phyloP scores from a whole-genome alignment of 2,888 invertebrate genomes.

The Latrodectus hesperus region DNA sequence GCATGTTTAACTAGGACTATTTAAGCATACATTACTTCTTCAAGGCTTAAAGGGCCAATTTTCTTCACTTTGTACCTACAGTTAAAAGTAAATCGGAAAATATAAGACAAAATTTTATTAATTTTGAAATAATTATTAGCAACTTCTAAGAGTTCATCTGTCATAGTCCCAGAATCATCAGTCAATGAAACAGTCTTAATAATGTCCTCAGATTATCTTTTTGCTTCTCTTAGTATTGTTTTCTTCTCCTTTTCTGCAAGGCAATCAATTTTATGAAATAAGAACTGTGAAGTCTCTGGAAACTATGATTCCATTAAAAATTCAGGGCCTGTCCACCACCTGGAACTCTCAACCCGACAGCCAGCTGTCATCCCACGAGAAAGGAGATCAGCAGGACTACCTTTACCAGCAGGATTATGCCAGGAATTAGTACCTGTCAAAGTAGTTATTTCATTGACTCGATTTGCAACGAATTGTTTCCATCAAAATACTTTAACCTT shows the following conservation, averaged over 20 bases:
- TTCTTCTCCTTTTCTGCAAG: background rate
- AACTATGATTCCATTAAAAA: background rate
- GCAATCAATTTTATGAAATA: background rate
- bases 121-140: background rate
- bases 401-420: background rate
- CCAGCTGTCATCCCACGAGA: background rate
- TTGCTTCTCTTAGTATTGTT: background rate
- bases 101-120: background rate
- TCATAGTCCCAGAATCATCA: background rate
- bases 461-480: constrained; percentile 11
- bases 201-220: background rate
- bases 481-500: background rate
- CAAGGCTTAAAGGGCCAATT: background rate
- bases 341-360: background rate
- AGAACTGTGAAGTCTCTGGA: background rate
- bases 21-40: background rate
- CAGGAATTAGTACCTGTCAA: constrained; percentile 1
- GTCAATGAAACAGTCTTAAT: background rate
- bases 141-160: background rate
- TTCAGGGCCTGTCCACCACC: background rate
- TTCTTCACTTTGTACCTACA: background rate
- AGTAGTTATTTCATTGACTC: background rate
- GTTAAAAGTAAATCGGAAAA: too few relatives aligned
- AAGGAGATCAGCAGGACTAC: background rate
- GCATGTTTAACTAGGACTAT: background rate